Conservation (phyloP, 1,140 invertebrate genomes). For the Conopomorpha cramerella region DNA sequence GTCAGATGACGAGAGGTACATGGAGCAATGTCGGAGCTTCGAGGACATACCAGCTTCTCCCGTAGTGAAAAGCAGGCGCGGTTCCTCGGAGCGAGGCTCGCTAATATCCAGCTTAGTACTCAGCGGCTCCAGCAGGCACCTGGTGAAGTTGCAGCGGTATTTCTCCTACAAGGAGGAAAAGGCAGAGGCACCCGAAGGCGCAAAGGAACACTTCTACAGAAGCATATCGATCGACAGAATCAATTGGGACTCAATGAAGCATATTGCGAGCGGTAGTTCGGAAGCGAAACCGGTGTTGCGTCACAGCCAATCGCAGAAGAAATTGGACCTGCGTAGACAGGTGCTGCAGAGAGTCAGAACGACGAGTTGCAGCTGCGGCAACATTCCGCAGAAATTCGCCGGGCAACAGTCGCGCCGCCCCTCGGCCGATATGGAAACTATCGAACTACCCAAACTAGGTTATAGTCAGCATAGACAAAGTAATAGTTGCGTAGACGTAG, state of each 20-base stretch:
- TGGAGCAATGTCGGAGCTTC: too few relatives aligned
- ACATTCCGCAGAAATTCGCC: slow-evolving; percentile 12
- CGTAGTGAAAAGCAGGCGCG: slow-evolving; percentile 37
- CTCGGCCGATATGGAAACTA: too few relatives aligned
- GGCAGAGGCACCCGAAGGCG: slow-evolving; percentile 7
- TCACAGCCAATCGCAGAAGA: too few relatives aligned
- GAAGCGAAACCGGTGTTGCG: slow-evolving; percentile 10
- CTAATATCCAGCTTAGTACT: too few relatives aligned
- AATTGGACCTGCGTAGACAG: too few relatives aligned
- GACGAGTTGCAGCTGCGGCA: slow-evolving; percentile 1
- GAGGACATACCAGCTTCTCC: slow-evolving; percentile 46
- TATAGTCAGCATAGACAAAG: too few relatives aligned
- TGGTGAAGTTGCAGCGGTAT: slow-evolving; percentile 35
- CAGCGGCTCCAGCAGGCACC: too few relatives aligned
- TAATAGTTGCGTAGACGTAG: too few relatives aligned
- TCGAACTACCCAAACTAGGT: too few relatives aligned
- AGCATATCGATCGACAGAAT: slow-evolving; percentile 14
- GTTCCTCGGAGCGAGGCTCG: slow-evolving; percentile 33
- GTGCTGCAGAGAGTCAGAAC: too few relatives aligned
- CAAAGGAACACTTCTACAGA: slow-evolving; percentile 13
- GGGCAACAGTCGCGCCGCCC: too few relatives aligned
- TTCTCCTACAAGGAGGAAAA: slow-evolving; percentile 21
- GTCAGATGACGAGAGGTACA: slow-evolving; percentile 17
- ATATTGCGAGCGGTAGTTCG: too few relatives aligned
- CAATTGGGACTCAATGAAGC: slow-evolving; percentile 5